These are phyloP conservation scores for Aphelenchoides besseyi DNA, from an alignment of 1,140 invertebrate genomes.

Conservation along the genomic window DNA sequence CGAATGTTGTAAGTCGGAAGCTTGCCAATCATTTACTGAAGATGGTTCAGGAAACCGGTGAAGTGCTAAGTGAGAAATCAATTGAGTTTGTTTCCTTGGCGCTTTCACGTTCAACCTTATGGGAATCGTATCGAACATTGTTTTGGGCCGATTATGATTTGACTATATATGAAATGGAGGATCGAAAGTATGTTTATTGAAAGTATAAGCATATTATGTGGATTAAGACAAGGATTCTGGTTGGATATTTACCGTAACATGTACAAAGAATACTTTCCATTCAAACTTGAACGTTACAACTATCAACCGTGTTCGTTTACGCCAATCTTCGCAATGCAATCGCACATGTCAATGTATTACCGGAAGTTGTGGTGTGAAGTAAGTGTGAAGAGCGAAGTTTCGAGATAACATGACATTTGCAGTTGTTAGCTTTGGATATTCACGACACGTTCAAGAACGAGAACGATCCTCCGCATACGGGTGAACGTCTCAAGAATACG, in stretches of 20 bases:
- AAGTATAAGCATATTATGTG: constrained; percentile 13
- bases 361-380: constrained; percentile 51
- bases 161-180: constrained; percentile 58
- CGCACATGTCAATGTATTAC: constrained; percentile 57
- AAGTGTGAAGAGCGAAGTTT: neutral
- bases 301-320: constrained; percentile 62
- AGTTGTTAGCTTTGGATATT: constrained; percentile 61
- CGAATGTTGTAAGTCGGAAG: constrained; percentile 42
- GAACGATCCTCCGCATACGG: constrained; percentile 43
- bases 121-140: constrained; percentile 57
- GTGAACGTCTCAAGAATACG: constrained; percentile 51
- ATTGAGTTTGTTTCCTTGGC: constrained; percentile 44
- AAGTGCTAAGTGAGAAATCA: constrained; percentile 40
- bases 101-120: constrained; percentile 45
- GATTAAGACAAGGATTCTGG: constrained; percentile 59
- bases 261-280: constrained; percentile 60
- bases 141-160: constrained; percentile 62
- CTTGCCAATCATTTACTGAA: neutral
- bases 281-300: constrained; percentile 44
- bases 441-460: constrained; percentile 58
- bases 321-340: constrained; percentile 53
- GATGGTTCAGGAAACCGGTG: constrained; percentile 45
- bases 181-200: constrained; percentile 46
- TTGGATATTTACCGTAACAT: constrained; percentile 59
- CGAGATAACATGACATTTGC: neutral